phyloP scores from a whole-genome alignment of 1,140 invertebrate species.

The Drosophila suzukii region DNA sequence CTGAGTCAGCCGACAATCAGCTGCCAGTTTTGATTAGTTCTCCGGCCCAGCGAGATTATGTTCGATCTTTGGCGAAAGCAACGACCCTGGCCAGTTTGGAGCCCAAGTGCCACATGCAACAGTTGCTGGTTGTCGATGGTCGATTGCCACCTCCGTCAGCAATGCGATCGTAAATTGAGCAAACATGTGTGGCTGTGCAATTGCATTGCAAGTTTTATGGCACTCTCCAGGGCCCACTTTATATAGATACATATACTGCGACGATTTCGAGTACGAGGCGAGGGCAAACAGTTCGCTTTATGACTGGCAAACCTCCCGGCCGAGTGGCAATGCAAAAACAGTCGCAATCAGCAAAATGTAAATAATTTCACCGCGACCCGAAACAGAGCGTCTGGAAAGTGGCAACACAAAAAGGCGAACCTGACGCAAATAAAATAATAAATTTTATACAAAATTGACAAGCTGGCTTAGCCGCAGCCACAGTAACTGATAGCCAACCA shows the following conservation, averaged over 20 bases:
- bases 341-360: slow-evolving; percentile 76
- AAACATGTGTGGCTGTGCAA: slow-evolving; percentile 70
- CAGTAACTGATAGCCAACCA: slow-evolving; percentile 60
- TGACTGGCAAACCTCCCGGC: slow-evolving; percentile 47
- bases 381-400: slow-evolving; percentile 34
- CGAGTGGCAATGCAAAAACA: slow-evolving; percentile 56
- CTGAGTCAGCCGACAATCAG: slow-evolving; percentile 65
- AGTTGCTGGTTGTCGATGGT: slow-evolving; percentile 17
- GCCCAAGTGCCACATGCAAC: slow-evolving; percentile 15
- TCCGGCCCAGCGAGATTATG: slow-evolving; percentile 19
- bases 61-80: slow-evolving; percentile 32
- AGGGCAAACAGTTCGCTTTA: slow-evolving; percentile 77
- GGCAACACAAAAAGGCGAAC: slow-evolving; percentile 40
- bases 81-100: slow-evolving; percentile 43
- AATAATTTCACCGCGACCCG: slow-evolving; percentile 62
- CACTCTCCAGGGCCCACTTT: slow-evolving; percentile 51
- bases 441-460: slow-evolving; percentile 82
- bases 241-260: neutral
- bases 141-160: slow-evolving; percentile 49
- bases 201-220: slow-evolving; percentile 77
- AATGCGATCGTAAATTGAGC: slow-evolving; percentile 68
- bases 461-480: slow-evolving; percentile 69
- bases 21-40: slow-evolving; percentile 64
- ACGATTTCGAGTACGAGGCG: slow-evolving; percentile 30
- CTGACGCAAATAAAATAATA: slow-evolving; percentile 83